A percentile compares a stretch with the other conserved stretches of the same genome.
Evolutionary conservation across 2,888 invertebrate genomes (phyloP).

Genomic region (Hylaea fasciaria): DNA sequence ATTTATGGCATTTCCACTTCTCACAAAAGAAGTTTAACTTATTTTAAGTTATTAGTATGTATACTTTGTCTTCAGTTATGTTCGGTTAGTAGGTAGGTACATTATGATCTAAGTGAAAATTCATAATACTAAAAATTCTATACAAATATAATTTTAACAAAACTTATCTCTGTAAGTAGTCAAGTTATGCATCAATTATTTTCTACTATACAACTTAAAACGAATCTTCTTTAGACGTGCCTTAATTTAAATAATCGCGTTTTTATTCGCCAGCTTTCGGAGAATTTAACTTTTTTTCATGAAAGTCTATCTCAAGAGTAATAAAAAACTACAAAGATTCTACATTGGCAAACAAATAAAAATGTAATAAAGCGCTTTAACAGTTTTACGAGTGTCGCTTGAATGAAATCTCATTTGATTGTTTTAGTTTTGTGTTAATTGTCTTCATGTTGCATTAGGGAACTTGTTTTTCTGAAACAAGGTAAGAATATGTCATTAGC

Average conservation of each 20-base stretch:
- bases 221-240: not conserved
- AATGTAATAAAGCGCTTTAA: conserved; percentile 24
- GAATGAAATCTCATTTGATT: conserved; percentile 20
- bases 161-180: too few relatives aligned
- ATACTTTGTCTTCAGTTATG: too few relatives aligned
- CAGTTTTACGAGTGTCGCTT: conserved; percentile 24
- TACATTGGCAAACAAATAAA: conserved; percentile 21
- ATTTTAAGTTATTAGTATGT: too few relatives aligned
- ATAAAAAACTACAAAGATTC: conserved; percentile 22
- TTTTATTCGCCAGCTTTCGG: not conserved
- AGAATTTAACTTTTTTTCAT: not conserved
- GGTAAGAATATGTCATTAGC: conserved; percentile 16
- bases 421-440: conserved; percentile 29
- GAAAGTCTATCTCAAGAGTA: conserved; percentile 12
- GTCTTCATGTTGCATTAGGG: conserved; percentile 19
- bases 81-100: too few relatives aligned
- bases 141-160: too few relatives aligned
- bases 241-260: not conserved
- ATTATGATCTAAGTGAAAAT: too few relatives aligned
- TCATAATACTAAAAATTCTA: too few relatives aligned
- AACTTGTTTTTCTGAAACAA: conserved; percentile 24
- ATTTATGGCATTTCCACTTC: too few relatives aligned
- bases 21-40: too few relatives aligned
- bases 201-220: not conserved
- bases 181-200: too few relatives aligned